Percentiles rank a stretch among this genome's conserved stretches.
Conservation (phyloP, 1,140 invertebrate species). For the Saccostrea cuccullata region DNA sequence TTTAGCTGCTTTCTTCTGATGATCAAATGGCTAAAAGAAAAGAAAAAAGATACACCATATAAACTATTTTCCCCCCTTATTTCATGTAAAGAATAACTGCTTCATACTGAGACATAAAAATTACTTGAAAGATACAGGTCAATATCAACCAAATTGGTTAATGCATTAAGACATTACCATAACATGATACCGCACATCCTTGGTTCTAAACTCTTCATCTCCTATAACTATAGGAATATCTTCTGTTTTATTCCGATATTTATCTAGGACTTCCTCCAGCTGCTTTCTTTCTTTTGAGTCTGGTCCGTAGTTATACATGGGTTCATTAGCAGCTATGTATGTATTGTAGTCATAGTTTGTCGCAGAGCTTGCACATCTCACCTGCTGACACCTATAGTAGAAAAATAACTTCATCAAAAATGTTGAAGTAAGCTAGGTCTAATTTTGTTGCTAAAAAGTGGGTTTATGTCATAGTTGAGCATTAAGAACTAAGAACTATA, state of each 20-base stretch:
- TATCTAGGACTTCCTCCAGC: conserved; percentile 86
- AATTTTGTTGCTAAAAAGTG: too few relatives aligned
- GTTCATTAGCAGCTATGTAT: conserved; percentile 80
- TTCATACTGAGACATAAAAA: neutral
- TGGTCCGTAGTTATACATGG: conserved; percentile 85
- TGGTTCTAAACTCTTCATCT: conserved; percentile 89
- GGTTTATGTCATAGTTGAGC: too few relatives aligned
- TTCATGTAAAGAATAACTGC: neutral
- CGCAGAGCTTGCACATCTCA: neutral
- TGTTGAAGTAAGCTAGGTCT: too few relatives aligned
- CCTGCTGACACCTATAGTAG: neutral
- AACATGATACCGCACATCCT: conserved; percentile 87
- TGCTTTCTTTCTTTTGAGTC: conserved; percentile 89
- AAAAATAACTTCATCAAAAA: neutral
- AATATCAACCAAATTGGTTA: neutral
- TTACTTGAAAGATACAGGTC: neutral
- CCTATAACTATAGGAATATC: conserved; percentile 97
- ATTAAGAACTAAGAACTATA: too few relatives aligned
- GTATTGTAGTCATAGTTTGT: conserved; percentile 3
- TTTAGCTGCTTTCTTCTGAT: conserved; percentile 91
- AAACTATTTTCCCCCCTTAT: neutral
- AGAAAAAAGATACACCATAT: conserved; percentile 38
- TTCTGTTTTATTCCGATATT: conserved; percentile 83
- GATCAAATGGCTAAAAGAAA: conserved; percentile 89
- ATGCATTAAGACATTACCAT: conserved; percentile 81